phyloP scores from a whole-genome alignment of 2,888 invertebrate genomes.

The Pristionchus fissidentatus region DNA sequence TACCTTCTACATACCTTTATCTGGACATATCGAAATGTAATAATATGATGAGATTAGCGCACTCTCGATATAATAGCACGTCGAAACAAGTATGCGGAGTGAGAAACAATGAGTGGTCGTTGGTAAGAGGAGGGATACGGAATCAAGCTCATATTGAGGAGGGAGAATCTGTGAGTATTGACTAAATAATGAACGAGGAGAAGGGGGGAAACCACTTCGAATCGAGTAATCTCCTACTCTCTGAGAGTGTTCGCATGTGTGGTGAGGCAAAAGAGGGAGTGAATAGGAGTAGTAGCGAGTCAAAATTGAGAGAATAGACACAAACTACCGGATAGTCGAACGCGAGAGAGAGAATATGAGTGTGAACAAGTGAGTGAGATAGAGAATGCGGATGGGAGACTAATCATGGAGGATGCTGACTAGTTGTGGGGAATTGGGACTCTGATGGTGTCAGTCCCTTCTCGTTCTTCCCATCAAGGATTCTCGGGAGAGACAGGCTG shows the following conservation, averaged over 20 bases:
- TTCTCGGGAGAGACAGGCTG: constrained; percentile 12
- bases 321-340: constrained; percentile 23
- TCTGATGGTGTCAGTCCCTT: neutral
- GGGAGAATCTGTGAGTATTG: constrained; percentile 14
- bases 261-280: constrained; percentile 12
- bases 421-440: neutral
- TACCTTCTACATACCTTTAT: constrained; percentile 25
- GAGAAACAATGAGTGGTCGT: constrained; percentile 13
- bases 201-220: constrained; percentile 3
- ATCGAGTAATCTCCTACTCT: constrained; percentile 26
- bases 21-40: constrained; percentile 28
- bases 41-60: constrained; percentile 15
- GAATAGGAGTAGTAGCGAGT: too few relatives aligned
- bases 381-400: neutral
- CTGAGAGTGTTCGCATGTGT: constrained; percentile 21
- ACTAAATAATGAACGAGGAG: neutral
- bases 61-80: constrained; percentile 28
- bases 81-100: constrained; percentile 19
- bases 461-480: neutral
- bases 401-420: neutral
- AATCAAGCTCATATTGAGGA: constrained; percentile 42
- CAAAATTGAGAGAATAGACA: constrained; percentile 18
- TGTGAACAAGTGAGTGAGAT: too few relatives aligned
- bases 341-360: neutral
- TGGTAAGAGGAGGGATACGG: neutral